Base-by-base conservation (phyloP, 2,888 invertebrate genomes). In the Gastrophysa polygoni region DNA sequence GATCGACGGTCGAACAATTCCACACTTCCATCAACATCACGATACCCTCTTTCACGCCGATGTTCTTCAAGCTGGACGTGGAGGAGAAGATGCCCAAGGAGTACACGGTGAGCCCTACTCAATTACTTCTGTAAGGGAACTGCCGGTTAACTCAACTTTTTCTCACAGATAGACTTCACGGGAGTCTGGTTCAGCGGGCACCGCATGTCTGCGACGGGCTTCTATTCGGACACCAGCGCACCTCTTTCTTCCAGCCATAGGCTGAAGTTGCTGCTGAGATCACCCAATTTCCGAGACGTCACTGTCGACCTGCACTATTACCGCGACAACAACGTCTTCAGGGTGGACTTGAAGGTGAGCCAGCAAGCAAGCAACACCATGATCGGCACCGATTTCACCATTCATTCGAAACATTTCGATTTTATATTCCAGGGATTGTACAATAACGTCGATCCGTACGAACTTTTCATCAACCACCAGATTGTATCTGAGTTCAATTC, bases 131-230 rank as follows among this genome's bases (percentile, higher is more conserved):
- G n/a, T n/a, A n/a, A n/a, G n/a, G n/a, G n/a, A n/a, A n/a, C n/a
- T n/a, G n/a, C n/a, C n/a, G n/a, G n/a, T n/a, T n/a, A n/a, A n/a
- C n/a, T n/a, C n/a, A n/a, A n/a, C n/a, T n/a, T n/a, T n/a, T n/a
- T n/a, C 18, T 24, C 21, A n/a, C 63, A 91, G 91, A 82, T 92
- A 21, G 89, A 90, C 71, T 84, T 91, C 38, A 84, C 85, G 24
- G 92, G 91, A 0, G 85, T 90, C 0, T 93, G 93, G 93, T 93
- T 93, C 77, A 92, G 91, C 48, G 92, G 91, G 1, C 87, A 89
- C 66, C 89, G 87, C 66, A 84, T 91, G 66, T 87, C 87, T 46
- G 83, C 89, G 1, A 87, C 87, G 67, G 93, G 92, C 0, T 83
- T 88, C 1, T 93, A 93, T 77, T 88, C 89, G 69, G 92, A 93